Evolutionary conservation across 1,140 invertebrate species (phyloP).

Genomic region (Pachypsylla venusta): DNA sequence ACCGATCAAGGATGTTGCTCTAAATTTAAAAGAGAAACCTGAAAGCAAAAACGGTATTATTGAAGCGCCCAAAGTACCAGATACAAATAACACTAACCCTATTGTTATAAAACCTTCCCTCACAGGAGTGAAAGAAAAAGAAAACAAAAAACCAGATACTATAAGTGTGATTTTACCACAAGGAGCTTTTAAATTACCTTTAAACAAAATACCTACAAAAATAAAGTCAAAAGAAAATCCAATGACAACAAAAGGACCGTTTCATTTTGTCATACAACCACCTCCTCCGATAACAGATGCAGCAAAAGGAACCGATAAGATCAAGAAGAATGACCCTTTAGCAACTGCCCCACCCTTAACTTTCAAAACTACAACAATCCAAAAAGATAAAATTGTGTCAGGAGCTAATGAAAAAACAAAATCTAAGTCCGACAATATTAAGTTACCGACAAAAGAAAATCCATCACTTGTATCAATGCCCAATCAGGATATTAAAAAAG

Average conservation of each 20-base stretch:
- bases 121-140: not conserved
- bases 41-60: not conserved
- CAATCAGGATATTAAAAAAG: no score
- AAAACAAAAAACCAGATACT: not conserved
- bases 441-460: no score
- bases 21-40: not conserved
- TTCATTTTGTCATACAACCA: slow-evolving; percentile 3
- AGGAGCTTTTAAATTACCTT: not conserved
- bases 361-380: no score
- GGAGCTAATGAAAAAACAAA: no score
- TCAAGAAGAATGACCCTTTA: no score
- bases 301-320: not conserved
- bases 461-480: no score
- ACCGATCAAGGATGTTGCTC: no score
- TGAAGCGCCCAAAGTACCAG: not conserved
- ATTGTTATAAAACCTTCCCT: not conserved
- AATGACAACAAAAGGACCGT: not conserved
- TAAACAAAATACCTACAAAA: not conserved
- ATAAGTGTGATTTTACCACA: not conserved
- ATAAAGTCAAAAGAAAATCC: not conserved
- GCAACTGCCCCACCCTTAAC: no score
- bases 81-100: not conserved
- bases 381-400: no score
- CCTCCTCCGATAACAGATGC: not conserved
- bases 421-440: no score